Conservation (phyloP, 2,797 vertebrate genomes). For the Apodemus agrarius region DNA sequence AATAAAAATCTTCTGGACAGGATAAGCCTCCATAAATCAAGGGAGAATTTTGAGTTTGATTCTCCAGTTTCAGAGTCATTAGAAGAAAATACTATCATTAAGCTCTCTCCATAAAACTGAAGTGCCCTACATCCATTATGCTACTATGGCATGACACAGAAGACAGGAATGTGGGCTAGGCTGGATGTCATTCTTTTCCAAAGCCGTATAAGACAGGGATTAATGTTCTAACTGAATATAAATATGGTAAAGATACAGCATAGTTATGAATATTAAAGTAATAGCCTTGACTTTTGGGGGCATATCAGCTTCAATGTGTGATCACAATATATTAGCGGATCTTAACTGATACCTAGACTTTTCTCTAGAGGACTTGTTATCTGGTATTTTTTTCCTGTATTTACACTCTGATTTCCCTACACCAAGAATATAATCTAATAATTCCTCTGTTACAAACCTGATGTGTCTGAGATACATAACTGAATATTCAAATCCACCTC, state of each 20-base stretch:
- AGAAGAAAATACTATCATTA: neutral
- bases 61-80: neutral
- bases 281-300: neutral
- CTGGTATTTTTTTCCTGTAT: too few relatives aligned
- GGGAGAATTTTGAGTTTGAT: neutral
- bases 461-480: too few relatives aligned
- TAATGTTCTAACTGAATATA: neutral
- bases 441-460: too few relatives aligned
- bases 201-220: neutral
- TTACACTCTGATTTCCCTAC: neutral
- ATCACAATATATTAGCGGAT: neutral
- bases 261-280: neutral
- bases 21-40: neutral
- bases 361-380: too few relatives aligned
- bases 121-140: neutral
- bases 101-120: neutral
- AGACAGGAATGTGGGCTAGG: neutral
- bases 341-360: neutral
- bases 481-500: too few relatives aligned
- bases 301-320: neutral
- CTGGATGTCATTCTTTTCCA: neutral
- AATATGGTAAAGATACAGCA: neutral
- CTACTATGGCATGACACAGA: neutral
- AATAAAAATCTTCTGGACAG: neutral
- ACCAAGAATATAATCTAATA: too few relatives aligned